Evolutionary conservation across 2,113 vertebrate species (phyloP).

Genomic region (Platysteira castanea): DNA sequence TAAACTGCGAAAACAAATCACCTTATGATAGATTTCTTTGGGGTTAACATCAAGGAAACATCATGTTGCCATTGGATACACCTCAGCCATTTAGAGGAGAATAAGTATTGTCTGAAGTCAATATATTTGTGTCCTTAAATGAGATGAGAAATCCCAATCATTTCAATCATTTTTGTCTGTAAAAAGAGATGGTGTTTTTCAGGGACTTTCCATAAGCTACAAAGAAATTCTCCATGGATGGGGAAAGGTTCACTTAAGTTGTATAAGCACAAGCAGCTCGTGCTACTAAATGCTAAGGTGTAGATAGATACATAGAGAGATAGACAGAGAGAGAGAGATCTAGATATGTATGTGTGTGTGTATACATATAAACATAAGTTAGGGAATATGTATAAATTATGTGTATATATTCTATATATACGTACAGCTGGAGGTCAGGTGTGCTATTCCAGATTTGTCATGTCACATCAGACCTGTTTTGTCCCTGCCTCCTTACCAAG

Average conservation of each 20-base stretch:
- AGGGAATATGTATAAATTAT: background rate
- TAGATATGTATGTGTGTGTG: background rate
- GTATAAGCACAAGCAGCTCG: background rate
- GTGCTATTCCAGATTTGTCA: background rate
- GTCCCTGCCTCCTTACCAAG: background rate
- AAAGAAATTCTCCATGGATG: background rate
- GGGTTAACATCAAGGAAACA: background rate
- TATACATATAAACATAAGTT: fast-evolving
- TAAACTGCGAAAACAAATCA: background rate
- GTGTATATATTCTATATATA: background rate
- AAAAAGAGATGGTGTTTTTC: background rate
- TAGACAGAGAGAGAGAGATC: background rate
- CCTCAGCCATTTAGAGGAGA: background rate
- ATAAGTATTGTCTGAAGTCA: background rate
- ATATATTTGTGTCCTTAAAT: background rate
- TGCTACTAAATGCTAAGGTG: background rate
- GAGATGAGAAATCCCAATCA: background rate
- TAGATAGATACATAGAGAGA: background rate
- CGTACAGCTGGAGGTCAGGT: background rate
- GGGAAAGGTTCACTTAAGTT: background rate
- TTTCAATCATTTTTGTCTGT: background rate
- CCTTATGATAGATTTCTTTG: background rate
- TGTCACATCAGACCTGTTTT: background rate
- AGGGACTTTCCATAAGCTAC: background rate
- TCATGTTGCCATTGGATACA: background rate